phyloP scores from a whole-genome alignment of 2,888 invertebrate genomes.

The Gryllus longicercus region DNA sequence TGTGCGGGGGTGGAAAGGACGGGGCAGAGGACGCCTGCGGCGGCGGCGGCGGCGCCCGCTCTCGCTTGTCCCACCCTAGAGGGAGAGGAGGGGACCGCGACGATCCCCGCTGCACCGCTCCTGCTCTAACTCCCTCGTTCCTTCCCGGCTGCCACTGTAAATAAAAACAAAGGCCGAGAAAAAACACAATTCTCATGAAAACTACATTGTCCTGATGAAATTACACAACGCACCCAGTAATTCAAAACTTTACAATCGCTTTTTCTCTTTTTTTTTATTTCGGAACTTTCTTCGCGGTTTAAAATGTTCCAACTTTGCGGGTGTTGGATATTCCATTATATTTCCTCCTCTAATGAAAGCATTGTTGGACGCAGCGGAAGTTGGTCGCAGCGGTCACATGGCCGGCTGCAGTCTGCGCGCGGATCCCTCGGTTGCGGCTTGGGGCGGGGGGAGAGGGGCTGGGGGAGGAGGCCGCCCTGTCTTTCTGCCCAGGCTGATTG shows the following conservation, averaged over 20 bases:
- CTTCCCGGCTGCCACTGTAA: neutral
- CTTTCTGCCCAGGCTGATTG: too few species aligned
- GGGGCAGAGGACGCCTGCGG: too few species aligned
- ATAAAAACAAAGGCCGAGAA: neutral
- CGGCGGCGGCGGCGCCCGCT: too few species aligned
- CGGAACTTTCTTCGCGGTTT: neutral
- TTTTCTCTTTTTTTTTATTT: conserved; percentile 7
- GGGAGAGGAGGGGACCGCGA: too few species aligned
- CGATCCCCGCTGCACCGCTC: too few species aligned
- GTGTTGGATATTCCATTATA: conserved; percentile 2
- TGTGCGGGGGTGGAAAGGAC: too few species aligned
- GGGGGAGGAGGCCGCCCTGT: too few species aligned
- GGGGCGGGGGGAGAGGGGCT: too few species aligned
- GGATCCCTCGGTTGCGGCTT: too few species aligned
- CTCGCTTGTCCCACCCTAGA: too few species aligned
- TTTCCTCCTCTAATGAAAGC: conserved; percentile 5
- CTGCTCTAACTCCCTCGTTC: too few species aligned
- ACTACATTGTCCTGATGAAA: conserved; percentile 9
- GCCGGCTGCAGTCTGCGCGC: too few species aligned
- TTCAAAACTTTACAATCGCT: neutral
- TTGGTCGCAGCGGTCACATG: neutral
- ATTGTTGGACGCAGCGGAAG: conserved; percentile 2
- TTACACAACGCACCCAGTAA: neutral
- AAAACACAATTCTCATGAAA: conserved; percentile 11
- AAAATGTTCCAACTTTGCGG: neutral